Evolutionary conservation across 2,888 invertebrate species (phyloP), one percentile per base, ranked within the genome.

Genomic region (Pristionchus maxplancki): DNA sequence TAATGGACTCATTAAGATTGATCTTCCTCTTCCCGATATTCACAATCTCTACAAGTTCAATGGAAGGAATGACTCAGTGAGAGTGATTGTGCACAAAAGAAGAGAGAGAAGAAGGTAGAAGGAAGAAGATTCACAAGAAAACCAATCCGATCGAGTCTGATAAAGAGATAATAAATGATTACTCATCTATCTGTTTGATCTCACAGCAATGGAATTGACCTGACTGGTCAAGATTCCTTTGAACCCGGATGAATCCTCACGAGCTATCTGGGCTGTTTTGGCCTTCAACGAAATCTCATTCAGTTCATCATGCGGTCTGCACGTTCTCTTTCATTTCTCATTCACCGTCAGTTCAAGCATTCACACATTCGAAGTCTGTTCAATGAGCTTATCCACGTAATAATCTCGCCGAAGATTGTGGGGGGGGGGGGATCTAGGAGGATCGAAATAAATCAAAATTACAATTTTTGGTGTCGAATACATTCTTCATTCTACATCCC

Each of bases 71-170:
- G 78, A 78, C 28, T 78, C 78, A 8, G 44, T 78, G n/a, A 24
- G 28, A 78, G 44, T 78, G n/a, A 34, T 78, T 28, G n/a, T 20
- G 8, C 71, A 48, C 15, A 28, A 78, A 28, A 48, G 78, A 34
- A 78, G 48, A 44, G 78, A 78, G 28, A 1, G 37, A 40, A 37
- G 20, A 40, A 37, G 20, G 24, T 48, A n/a, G 28, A 20, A 44
- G 28, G 44, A 28, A 9, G 48, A n/a, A 48, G 44, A 78, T 5
- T 34, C 78, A 78, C 78, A 78, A 78, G 74, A 44, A 34, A 78
- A 44, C 78, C 78, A 78, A 78, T 78, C 78, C 44, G n/a, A 44
- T 78, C 44, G 44, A 78, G 11, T 44, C 78, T 31, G 15, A 13
- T 31, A 17, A 20, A 67, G 34, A 34, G 31, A 34, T 20, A 34